Percentiles rank a stretch among this genome's conserved stretches.
Evolutionary conservation across 1,140 invertebrate species (phyloP).

Genomic region (Ceratosolen fusciceps): DNA sequence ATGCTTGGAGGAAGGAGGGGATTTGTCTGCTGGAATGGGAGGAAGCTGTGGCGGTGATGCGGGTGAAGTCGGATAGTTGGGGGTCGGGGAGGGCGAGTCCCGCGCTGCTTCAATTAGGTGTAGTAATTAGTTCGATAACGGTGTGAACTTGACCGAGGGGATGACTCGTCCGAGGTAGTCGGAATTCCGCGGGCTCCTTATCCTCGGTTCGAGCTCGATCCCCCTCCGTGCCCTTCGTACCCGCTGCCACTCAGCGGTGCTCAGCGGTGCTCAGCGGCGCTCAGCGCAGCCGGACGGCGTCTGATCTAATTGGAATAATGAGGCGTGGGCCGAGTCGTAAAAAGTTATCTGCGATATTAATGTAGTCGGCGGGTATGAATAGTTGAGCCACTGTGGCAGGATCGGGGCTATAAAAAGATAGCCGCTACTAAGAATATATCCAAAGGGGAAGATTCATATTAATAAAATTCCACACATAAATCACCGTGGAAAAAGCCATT

Average conservation of each 20-base stretch:
- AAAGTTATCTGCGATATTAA: constrained; percentile 32
- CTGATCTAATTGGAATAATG: constrained; percentile 11
- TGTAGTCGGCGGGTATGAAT: neutral
- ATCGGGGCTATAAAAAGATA: constrained; percentile 16
- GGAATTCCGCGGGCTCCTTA: neutral
- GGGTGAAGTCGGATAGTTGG: too few relatives aligned
- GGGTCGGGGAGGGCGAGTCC: too few relatives aligned
- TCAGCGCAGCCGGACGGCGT: too few relatives aligned
- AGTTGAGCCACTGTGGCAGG: neutral
- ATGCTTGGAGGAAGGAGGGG: too few relatives aligned
- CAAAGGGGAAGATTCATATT: constrained; percentile 38
- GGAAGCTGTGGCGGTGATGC: too few relatives aligned
- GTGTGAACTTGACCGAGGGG: constrained; percentile 4
- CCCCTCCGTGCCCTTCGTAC: neutral
- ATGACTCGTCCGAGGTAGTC: too few relatives aligned
- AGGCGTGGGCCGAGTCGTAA: neutral
- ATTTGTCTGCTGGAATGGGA: too few relatives aligned
- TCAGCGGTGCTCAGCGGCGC: too few relatives aligned
- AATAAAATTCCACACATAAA: constrained; percentile 43
- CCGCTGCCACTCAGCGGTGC: too few relatives aligned
- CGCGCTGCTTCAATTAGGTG: neutral
- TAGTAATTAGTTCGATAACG: neutral
- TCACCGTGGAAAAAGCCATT: constrained; percentile 37
- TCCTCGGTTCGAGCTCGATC: neutral
- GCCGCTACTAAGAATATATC: constrained; percentile 33